Percentiles rank a stretch among this genome's conserved stretches.
Evolutionary conservation across 2,888 invertebrate species (phyloP).

Genomic region (Prosopocoilus inquinatus): DNA sequence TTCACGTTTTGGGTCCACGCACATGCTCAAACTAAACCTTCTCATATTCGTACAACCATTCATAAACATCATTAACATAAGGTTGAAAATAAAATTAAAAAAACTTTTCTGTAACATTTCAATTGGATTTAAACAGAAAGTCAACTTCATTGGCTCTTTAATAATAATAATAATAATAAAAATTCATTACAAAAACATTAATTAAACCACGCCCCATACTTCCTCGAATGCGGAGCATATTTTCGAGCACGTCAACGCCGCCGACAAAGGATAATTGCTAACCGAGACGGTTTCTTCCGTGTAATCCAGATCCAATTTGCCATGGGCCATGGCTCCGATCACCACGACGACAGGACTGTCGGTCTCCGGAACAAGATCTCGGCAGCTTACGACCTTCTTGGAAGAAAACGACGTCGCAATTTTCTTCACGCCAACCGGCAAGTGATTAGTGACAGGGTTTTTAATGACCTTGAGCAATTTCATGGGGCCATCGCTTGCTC

Average conservation of each 20-base stretch:
- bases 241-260: conserved; percentile 94
- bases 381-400: conserved; percentile 61
- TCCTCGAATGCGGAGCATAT: conserved; percentile 94
- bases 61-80: too few relatives aligned
- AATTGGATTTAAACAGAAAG: not conserved
- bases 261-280: conserved; percentile 95
- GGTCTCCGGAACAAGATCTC: conserved; percentile 73
- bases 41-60: too few relatives aligned
- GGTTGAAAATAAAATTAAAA: not conserved
- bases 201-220: conserved; percentile 69
- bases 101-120: not conserved
- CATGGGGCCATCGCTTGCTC: conserved; percentile 85
- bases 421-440: conserved; percentile 92
- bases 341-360: conserved; percentile 87
- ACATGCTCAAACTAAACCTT: too few relatives aligned
- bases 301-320: conserved; percentile 85
- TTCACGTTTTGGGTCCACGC: too few relatives aligned
- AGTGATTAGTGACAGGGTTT: conserved; percentile 91
- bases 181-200: not conserved
- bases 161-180: not conserved
- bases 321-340: conserved; percentile 97
- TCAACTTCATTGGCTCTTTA: too few relatives aligned
- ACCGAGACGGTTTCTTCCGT: conserved; percentile 88
- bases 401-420: conserved; percentile 87
- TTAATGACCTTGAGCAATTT: conserved; percentile 94